Percentiles rank a stretch among this genome's conserved stretches.
phyloP scores from a whole-genome alignment of 2,888 invertebrate genomes.

The Eremobia ochroleuca region DNA sequence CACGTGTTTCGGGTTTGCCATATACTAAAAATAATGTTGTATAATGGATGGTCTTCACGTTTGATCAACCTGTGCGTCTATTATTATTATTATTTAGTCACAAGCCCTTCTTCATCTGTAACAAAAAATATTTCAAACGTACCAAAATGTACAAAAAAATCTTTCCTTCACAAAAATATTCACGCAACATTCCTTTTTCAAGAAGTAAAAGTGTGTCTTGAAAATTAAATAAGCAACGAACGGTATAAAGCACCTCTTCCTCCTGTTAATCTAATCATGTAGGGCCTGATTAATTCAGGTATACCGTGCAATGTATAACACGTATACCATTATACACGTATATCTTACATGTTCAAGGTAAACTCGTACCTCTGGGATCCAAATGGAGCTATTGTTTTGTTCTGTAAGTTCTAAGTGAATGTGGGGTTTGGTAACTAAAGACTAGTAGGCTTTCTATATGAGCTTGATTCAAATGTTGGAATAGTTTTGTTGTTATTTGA shows the following conservation, averaged over 20 bases:
- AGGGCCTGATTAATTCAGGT: conserved; percentile 64
- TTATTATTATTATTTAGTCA: not conserved
- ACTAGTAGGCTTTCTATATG: conserved; percentile 9
- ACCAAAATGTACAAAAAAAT: not conserved
- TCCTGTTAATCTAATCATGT: conserved; percentile 62
- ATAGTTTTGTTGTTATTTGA: conserved; percentile 13
- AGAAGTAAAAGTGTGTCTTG: conserved; percentile 47
- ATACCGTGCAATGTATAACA: conserved; percentile 54
- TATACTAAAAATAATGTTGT: no score
- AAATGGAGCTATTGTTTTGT: conserved; percentile 59
- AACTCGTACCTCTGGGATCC: conserved; percentile 44
- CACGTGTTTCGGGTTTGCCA: no score
- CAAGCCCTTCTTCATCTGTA: not conserved
- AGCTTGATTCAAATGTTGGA: conserved; percentile 6
- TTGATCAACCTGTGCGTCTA: no score
- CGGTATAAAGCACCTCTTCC: conserved; percentile 46
- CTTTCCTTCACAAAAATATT: not conserved
- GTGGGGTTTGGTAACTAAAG: conserved; percentile 41
- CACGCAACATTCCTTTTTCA: conserved; percentile 14
- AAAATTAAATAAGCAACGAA: conserved; percentile 63
- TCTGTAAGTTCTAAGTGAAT: conserved; percentile 41
- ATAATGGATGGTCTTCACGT: no score
- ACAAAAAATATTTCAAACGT: not conserved
- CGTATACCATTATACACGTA: conserved; percentile 9
- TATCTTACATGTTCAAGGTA: conserved; percentile 42